Evolutionary conservation across 1,140 invertebrate species (phyloP), one percentile per base, ranked within the genome.

Genomic region (Drosophila nigromelanica): DNA sequence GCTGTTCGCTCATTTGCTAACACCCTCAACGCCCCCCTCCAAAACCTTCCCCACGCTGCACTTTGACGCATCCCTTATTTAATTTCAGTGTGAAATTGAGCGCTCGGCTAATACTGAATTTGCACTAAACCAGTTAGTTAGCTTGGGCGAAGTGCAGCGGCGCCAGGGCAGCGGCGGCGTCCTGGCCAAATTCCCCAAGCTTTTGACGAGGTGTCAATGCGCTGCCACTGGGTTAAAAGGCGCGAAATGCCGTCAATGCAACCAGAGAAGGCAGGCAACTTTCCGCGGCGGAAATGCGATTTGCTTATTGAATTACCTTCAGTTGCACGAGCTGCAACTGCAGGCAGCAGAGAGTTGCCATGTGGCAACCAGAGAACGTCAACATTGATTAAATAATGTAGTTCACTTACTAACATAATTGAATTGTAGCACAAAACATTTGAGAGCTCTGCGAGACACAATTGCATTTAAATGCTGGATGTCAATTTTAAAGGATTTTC

Each of bases 131-230:
- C 78, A 89, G 83, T 89, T 89, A 87, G 78, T 63, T 56, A 79
- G 79, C 70, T 47, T 10, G 5, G 43, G 14, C 15, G 14, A 55
- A 60, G 56, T 55, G 47, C 33, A 66, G 5, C n/a, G n/a, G n/a
- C n/a, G n/a, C n/a, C n/a, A n/a, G n/a, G n/a, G n/a, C n/a, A n/a
- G n/a, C n/a, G 52, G 52, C 2, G 24, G 15, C 4, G 11, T 27
- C 5, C 4, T 27, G n/a, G 47, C 30, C 63, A 15, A 67, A 55
- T 72, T 66, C 69, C 66, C 68, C 45, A 68, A 87, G 81, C 75
- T 86, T 86, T 67, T 87, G 82, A 86, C 78, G 82, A 87, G 82
- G 82, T 86, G 82, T 86, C 82, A 86, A 87, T 82, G 78, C 78
- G 73, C 73, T 56, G 78, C 78, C 71, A 60, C 62, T 35, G 55